phyloP scores from a whole-genome alignment of 2,113 vertebrate genomes.

The Muntiacus muntjak region DNA sequence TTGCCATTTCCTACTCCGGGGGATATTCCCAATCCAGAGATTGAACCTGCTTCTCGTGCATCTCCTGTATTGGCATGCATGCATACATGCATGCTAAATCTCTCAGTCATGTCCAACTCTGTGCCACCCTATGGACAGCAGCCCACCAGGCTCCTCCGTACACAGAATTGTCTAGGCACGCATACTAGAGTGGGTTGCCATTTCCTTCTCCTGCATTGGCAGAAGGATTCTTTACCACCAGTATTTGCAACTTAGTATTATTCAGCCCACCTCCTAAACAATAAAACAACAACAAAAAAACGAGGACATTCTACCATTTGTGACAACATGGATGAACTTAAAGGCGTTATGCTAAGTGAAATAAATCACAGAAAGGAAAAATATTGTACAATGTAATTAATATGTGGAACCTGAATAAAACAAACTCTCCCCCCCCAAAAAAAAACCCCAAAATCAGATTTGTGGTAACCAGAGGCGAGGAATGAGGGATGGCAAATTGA shows the following conservation, averaged over 20 bases:
- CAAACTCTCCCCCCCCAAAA: not conserved
- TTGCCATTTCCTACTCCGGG: not conserved
- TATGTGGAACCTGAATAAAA: not conserved
- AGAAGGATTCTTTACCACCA: not conserved
- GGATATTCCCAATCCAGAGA: not conserved
- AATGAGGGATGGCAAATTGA: not conserved
- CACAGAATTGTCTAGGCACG: not conserved
- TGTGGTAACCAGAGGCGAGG: not conserved
- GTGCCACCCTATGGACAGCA: not conserved
- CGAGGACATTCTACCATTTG: not conserved
- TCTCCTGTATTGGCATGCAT: not conserved
- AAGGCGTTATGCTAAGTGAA: not conserved
- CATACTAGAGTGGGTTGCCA: not conserved
- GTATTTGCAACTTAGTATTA: not conserved
- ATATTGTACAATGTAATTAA: not conserved
- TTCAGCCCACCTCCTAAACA: not conserved
- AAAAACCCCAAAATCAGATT: not conserved
- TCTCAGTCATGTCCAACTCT: not conserved
- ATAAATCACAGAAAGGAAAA: not conserved
- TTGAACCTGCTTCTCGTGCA: not conserved
- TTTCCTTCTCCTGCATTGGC: not conserved
- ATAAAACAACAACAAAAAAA: not conserved
- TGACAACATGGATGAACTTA: not conserved
- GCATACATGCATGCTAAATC: not conserved
- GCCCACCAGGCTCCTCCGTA: not conserved